Base-by-base conservation (phyloP, 2,797 vertebrate species). In the Taeniopygia guttata region DNA sequence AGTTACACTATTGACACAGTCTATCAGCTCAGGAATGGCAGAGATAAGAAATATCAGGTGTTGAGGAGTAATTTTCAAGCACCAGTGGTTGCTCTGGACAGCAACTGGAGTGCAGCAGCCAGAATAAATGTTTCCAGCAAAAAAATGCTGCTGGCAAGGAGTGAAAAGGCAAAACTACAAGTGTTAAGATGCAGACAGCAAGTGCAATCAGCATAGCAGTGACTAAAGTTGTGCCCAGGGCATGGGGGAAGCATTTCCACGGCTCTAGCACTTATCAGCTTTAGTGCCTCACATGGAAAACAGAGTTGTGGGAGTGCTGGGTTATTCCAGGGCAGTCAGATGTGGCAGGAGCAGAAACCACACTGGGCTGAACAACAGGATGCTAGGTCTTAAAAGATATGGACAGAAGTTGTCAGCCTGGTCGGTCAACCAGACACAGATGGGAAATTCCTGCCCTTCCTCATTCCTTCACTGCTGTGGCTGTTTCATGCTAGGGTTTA, bases 351-450 rank as follows among this genome's bases (percentile, higher is more conserved):
- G 52, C 19, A 40, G 43, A 34, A 48, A 51, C n/a, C 46, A 52
- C 51, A 32, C 42, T 11, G 40, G 30, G 23, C 55, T 77, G 66
- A 46, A 16, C 25, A 67, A 54, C 14, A 7, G 49, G 68, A n/a
- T 59, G 7, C n/a, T 0, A 0, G 15, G 14, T 23, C 16, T 43
- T 25, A 16, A 3, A 40, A 43, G 32, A 51, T 12, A 23, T 0
- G 18, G 62, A 45, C 20, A 22, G 9, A 63, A 46, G 16, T 23
- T 48, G 38, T 32, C 49, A 38, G 19, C 11, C 18, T 32, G 8
- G 12, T 48, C 12, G 45, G 67, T 25, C 43, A 79, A 11, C 3
- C 34, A 60, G 64, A 36, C 12, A 68, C 12, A 8, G 3, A 2
- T 4, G 52, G 55, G 27, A 49, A 49, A 49, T 16, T 49, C 58